A percentile compares a stretch with the other conserved stretches of the same genome.
These are phyloP conservation scores for Halocynthia roretzi DNA, from an alignment of 23 tunicate species.

Conservation along the genomic window DNA sequence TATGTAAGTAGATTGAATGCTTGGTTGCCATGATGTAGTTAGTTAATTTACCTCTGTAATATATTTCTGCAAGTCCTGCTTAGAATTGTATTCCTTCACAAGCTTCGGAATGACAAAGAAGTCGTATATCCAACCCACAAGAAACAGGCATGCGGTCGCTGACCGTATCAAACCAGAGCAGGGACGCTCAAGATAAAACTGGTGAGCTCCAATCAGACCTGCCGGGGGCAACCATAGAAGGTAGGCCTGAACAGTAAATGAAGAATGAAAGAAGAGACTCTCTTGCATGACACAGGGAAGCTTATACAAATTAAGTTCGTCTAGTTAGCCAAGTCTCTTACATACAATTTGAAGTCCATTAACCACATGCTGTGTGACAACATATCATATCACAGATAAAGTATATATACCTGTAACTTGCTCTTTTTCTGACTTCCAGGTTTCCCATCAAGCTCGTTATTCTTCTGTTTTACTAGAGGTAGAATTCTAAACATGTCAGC, in stretches of 20 bases:
- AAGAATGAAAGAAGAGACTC: background rate
- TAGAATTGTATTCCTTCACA: background rate
- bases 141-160: background rate
- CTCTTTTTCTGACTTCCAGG: constrained; percentile 5
- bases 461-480: background rate
- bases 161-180: constrained; percentile 3
- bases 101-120: background rate
- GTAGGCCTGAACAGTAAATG: background rate
- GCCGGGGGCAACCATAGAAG: constrained; percentile 8
- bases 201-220: constrained; percentile 4
- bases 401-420: background rate
- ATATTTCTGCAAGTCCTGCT: background rate
- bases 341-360: no score
- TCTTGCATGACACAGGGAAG: no score
- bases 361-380: background rate
- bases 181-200: constrained; percentile 5
- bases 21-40: background rate
- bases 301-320: no score
- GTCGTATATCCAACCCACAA: constrained; percentile 6
- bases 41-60: constrained; percentile 1
- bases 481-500: constrained; percentile 7
- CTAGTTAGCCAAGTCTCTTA: no score
- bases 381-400: background rate
- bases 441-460: constrained; percentile 9
- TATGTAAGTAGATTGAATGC: no score